Conservation (phyloP, 2,888 invertebrate species). For the Phyllotreta striolata region DNA sequence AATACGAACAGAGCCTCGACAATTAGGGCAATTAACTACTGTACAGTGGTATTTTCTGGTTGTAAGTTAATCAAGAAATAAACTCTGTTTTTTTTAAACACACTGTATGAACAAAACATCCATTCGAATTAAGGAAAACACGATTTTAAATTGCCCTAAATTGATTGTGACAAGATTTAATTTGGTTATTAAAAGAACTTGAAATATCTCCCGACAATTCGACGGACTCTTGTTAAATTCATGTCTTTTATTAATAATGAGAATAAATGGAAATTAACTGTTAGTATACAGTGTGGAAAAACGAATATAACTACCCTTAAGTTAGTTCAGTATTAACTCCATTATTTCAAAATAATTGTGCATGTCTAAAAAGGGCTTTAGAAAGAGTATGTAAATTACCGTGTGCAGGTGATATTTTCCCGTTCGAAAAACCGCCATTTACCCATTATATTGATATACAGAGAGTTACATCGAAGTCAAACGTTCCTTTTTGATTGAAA, state of each 20-base stretch:
- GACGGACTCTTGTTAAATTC: constrained; percentile 33
- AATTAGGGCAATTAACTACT: not conserved
- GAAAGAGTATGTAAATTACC: not conserved
- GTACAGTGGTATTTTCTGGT: too few species aligned
- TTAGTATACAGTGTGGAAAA: too few species aligned
- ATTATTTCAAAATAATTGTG: not conserved
- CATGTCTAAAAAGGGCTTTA: not conserved
- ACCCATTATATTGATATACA: constrained; percentile 40
- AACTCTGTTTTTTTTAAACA: too few species aligned
- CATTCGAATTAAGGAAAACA: constrained; percentile 41
- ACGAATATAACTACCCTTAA: too few species aligned
- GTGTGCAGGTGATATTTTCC: constrained; percentile 30
- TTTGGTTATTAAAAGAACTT: constrained; percentile 44
- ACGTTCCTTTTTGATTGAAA: constrained; percentile 45
- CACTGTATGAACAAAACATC: constrained; percentile 29
- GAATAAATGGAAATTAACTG: too few species aligned
- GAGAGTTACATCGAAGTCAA: constrained; percentile 39
- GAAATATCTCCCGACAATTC: constrained; percentile 41
- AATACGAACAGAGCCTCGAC: not conserved
- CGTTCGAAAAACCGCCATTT: constrained; percentile 36
- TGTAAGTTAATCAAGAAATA: too few species aligned
- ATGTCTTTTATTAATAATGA: too few species aligned
- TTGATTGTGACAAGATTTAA: constrained; percentile 59
- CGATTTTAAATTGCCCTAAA: constrained; percentile 56
- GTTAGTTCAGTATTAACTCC: too few species aligned